phyloP scores from a whole-genome alignment of 2,113 vertebrate genomes.

The Tupaia chinensis region DNA sequence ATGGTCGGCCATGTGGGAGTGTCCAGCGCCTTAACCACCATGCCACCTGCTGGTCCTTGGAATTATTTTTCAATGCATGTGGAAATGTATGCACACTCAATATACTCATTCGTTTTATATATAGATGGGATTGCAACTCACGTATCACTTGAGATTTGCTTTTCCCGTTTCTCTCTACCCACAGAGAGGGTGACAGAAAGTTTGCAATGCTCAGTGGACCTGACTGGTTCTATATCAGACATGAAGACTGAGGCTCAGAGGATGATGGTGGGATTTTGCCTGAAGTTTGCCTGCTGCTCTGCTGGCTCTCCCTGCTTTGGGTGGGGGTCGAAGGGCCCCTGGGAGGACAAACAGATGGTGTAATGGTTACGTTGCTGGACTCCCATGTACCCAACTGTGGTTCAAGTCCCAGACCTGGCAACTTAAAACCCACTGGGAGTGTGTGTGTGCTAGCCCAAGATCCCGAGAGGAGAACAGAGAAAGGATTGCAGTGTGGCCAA shows the following conservation, averaged over 20 bases:
- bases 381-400: too few relatives aligned
- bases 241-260: background rate
- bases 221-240: background rate
- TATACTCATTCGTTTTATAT: background rate
- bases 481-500: too few relatives aligned
- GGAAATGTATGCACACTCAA: background rate
- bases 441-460: too few relatives aligned
- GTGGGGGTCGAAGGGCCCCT: background rate
- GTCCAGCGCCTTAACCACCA: too few relatives aligned
- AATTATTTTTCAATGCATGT: background rate
- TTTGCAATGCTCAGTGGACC: background rate
- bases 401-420: too few relatives aligned
- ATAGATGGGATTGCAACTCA: background rate
- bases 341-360: background rate
- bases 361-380: too few relatives aligned
- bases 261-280: background rate
- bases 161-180: background rate
- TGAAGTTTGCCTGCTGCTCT: background rate
- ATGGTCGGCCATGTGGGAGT: too few relatives aligned
- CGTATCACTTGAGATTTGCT: background rate
- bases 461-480: too few relatives aligned
- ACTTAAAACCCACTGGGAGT: too few relatives aligned
- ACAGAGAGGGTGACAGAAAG: background rate
- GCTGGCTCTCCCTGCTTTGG: background rate
- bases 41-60: too few relatives aligned